A percentile compares a stretch with the other conserved stretches of the same genome.
Evolutionary conservation across 1,140 invertebrate genomes (phyloP).

Genomic region (Drosophila orosa): DNA sequence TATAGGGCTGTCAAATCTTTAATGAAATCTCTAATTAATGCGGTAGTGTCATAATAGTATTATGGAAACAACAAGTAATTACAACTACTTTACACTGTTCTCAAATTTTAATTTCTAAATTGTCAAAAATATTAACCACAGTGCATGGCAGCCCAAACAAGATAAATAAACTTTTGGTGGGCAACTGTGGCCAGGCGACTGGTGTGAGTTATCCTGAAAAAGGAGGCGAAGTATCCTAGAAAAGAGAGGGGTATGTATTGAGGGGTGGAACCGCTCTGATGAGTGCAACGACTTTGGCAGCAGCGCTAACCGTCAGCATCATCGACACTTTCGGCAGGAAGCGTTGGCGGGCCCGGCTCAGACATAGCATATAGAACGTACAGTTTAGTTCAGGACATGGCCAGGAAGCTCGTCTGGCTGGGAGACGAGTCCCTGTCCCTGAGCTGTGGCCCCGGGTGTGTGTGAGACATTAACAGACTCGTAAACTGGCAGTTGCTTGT

Average conservation of each 20-base stretch:
- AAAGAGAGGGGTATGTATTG: conserved; percentile 1
- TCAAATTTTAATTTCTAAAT: too few relatives aligned
- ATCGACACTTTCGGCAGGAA: conserved; percentile 76
- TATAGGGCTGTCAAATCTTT: too few relatives aligned
- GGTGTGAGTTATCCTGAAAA: neutral
- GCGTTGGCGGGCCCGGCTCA: conserved; percentile 62
- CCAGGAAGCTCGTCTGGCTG: conserved; percentile 76
- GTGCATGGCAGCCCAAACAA: conserved; percentile 33
- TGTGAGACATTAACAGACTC: conserved; percentile 76
- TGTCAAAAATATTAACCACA: conserved; percentile 4
- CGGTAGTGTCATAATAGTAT: too few relatives aligned
- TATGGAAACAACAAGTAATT: neutral
- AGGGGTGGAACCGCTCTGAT: conserved; percentile 45
- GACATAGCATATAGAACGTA: conserved; percentile 45
- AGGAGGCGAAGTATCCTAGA: neutral
- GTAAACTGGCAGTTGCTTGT: conserved; percentile 80
- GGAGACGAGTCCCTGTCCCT: conserved; percentile 48
- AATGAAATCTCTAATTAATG: too few relatives aligned
- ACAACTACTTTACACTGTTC: fast-evolving
- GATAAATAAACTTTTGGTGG: conserved; percentile 72
- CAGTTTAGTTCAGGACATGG: conserved; percentile 48
- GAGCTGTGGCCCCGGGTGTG: conserved; percentile 13
- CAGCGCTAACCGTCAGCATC: conserved; percentile 57
- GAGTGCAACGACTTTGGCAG: conserved; percentile 79
- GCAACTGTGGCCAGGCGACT: neutral